Percentiles rank a stretch among this genome's conserved stretches.
Conservation (phyloP, 2,113 vertebrate genomes). For the Glaucomys volans region DNA sequence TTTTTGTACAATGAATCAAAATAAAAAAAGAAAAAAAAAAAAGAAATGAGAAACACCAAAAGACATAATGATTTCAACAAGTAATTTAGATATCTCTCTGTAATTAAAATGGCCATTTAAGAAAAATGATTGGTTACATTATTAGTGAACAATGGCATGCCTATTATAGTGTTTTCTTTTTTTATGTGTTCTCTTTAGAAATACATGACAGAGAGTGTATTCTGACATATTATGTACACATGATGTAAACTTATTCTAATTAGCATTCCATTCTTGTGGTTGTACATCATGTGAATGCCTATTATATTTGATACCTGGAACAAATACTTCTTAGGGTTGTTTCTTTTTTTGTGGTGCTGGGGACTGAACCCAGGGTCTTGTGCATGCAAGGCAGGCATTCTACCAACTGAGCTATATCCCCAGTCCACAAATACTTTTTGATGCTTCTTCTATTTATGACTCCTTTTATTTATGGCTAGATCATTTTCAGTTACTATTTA, state of each 20-base stretch:
- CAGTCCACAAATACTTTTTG: not conserved
- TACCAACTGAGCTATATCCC: too few species aligned
- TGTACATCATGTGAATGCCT: too few species aligned
- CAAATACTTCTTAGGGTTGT: not conserved
- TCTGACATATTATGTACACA: too few species aligned
- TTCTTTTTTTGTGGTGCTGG: too few species aligned
- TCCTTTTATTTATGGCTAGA: not conserved
- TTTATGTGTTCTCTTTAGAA: too few species aligned
- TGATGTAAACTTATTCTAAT: too few species aligned
- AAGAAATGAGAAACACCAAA: not conserved
- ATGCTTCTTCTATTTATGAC: not conserved
- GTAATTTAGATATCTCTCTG: not conserved
- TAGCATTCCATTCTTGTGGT: too few species aligned
- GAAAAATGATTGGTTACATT: not conserved
- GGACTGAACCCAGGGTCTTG: too few species aligned
- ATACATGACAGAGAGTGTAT: too few species aligned
- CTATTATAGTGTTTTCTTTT: not conserved
- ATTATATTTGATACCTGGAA: not conserved
- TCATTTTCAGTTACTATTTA: conserved; percentile 19
- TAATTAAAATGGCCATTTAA: not conserved
- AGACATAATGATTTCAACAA: not conserved
- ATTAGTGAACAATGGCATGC: not conserved
- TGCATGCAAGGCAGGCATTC: too few species aligned
- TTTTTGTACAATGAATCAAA: too few species aligned
- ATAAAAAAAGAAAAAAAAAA: too few species aligned